Percentiles rank a stretch among this genome's conserved stretches.
Conservation (phyloP, 2,888 invertebrate species). For the Lithosia quadra region DNA sequence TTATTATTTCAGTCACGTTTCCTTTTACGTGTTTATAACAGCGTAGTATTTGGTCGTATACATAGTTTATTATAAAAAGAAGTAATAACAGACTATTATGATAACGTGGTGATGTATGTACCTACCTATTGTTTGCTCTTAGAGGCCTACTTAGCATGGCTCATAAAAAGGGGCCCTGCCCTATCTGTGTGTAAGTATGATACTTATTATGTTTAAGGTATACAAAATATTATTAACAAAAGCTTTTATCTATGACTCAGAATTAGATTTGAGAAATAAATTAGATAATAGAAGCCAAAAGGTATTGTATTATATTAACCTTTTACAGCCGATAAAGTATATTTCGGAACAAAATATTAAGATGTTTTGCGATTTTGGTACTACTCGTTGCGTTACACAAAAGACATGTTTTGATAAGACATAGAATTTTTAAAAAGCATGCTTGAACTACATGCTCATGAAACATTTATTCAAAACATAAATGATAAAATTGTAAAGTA, state of each 20-base stretch:
- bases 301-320: background rate
- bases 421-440: background rate
- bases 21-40: constrained; percentile 37
- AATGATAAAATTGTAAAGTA: too few species aligned
- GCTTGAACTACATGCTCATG: background rate
- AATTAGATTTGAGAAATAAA: background rate
- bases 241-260: background rate
- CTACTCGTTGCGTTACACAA: background rate
- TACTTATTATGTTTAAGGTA: background rate
- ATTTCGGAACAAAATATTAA: background rate
- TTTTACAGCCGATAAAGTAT: background rate
- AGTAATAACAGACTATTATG: constrained; percentile 12
- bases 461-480: background rate
- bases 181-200: background rate
- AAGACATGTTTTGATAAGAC: background rate
- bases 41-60: constrained; percentile 18
- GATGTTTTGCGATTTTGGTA: background rate
- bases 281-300: background rate
- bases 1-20: constrained; percentile 52
- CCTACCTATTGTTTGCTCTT: background rate
- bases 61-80: constrained; percentile 17
- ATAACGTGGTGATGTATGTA: constrained; percentile 11
- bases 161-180: background rate
- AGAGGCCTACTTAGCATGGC: background rate
- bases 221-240: background rate